Percentiles rank a stretch among this genome's conserved stretches.
Evolutionary conservation across 2,888 invertebrate species (phyloP).

Genomic region (Leucophenga maculata): DNA sequence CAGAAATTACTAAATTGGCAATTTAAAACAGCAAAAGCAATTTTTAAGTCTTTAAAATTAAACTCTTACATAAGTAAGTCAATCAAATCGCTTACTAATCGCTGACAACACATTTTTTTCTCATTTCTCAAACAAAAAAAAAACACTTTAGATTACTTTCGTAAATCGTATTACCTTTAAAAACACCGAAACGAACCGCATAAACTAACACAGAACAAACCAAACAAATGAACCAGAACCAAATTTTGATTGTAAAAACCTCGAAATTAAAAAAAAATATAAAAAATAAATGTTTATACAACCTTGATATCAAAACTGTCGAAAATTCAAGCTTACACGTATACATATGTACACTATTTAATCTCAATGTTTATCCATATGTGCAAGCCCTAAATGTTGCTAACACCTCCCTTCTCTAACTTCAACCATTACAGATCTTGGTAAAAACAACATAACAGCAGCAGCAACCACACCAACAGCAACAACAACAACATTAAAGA

Average conservation of each 20-base stretch:
- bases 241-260: background rate
- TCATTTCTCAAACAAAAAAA: background rate
- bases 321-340: no score
- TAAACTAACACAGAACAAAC: background rate
- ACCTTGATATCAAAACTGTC: background rate
- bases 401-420: conserved; percentile 24
- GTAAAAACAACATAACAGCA: conserved; percentile 48
- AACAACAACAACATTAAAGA: conserved; percentile 37
- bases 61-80: no score
- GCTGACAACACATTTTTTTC: background rate
- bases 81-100: background rate
- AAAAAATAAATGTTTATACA: background rate
- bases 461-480: conserved; percentile 36
- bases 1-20: no score
- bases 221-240: background rate
- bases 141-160: conserved; percentile 17
- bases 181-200: background rate
- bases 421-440: conserved; percentile 52
- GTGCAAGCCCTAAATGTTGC: conserved; percentile 45
- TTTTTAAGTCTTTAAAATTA: no score
- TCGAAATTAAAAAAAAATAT: background rate
- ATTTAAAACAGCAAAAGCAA: no score
- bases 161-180: conserved; percentile 20
- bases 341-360: no score
- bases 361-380: conserved; percentile 30